phyloP scores from a whole-genome alignment of 2,797 vertebrate species.

The Sebastes cheni region DNA sequence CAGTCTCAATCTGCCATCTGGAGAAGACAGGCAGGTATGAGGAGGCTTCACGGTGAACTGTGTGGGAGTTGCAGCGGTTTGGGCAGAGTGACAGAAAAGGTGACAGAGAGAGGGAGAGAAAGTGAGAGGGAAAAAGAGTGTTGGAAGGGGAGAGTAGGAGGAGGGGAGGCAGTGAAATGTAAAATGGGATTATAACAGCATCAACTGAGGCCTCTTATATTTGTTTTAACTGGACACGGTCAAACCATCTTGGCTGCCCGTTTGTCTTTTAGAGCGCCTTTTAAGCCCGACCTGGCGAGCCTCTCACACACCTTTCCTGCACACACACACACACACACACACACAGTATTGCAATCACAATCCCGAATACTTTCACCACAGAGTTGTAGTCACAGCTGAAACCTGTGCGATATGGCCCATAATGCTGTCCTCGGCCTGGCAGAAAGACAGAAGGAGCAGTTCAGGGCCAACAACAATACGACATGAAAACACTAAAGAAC shows the following conservation, averaged over 20 bases:
- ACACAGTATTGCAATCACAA: constrained; percentile 1
- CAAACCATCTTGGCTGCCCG: constrained; percentile 50
- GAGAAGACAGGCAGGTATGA: constrained; percentile 52
- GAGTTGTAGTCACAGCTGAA: constrained; percentile 38
- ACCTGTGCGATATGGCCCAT: constrained; percentile 41
- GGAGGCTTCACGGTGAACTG: constrained; percentile 57
- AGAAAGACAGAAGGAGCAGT: constrained; percentile 28
- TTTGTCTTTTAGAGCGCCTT: constrained; percentile 57
- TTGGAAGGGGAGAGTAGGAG: neutral
- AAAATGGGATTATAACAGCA: constrained; percentile 55
- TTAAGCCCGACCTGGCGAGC: constrained; percentile 48
- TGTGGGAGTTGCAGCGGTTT: constrained; percentile 60
- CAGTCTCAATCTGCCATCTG: constrained; percentile 41
- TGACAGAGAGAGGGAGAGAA: constrained; percentile 53
- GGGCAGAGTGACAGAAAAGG: constrained; percentile 51
- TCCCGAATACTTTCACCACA: constrained; percentile 38
- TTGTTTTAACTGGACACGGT: constrained; percentile 65
- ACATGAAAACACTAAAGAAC: constrained; percentile 53
- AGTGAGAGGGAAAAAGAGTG: constrained; percentile 39
- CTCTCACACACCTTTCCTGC: constrained; percentile 31
- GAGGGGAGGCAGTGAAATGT: constrained; percentile 27
- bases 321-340: neutral
- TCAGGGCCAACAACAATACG: constrained; percentile 53
- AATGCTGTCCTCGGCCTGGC: constrained; percentile 22
- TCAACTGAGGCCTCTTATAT: constrained; percentile 54